Percentiles rank a stretch among this genome's conserved stretches.
These are phyloP conservation scores for Cephus rjabovi DNA, from an alignment of 2,888 invertebrate genomes.

Conservation along the genomic window DNA sequence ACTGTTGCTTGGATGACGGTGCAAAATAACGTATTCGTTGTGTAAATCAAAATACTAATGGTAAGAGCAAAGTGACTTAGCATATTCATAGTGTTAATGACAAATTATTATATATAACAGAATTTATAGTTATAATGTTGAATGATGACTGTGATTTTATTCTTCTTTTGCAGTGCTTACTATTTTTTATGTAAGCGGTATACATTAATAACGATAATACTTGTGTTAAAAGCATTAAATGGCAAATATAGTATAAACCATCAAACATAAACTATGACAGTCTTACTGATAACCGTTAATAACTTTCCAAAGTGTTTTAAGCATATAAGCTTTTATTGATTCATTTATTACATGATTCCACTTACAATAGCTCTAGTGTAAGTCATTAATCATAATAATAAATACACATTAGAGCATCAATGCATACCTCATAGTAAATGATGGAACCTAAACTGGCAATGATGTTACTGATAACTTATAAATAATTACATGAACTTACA, in stretches of 20 bases:
- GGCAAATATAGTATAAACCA: not conserved
- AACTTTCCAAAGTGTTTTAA: constrained; percentile 29
- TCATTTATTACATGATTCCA: constrained; percentile 66
- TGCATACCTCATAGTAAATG: constrained; percentile 49
- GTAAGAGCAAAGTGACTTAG: not conserved
- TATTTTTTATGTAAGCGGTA: no score
- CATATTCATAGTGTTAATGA: no score
- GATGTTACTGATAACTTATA: constrained; percentile 49
- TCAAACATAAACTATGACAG: not conserved
- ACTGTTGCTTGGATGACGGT: not conserved
- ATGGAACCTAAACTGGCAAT: constrained; percentile 34
- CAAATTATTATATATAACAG: no score
- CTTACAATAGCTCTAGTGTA: constrained; percentile 63
- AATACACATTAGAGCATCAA: constrained; percentile 62
- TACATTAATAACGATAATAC: no score
- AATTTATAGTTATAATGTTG: no score
- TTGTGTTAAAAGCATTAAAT: no score
- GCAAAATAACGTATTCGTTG: not conserved
- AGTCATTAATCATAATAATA: constrained; percentile 38
- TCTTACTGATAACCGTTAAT: not conserved
- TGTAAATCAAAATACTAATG: not conserved
- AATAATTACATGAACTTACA: constrained; percentile 61
- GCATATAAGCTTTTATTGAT: constrained; percentile 65
- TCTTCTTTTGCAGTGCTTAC: no score
- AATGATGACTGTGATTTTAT: no score